Evolutionary conservation across 1,140 invertebrate genomes (phyloP), one percentile per base, ranked within the genome.

Genomic region (Tetramorium parvispinum): DNA sequence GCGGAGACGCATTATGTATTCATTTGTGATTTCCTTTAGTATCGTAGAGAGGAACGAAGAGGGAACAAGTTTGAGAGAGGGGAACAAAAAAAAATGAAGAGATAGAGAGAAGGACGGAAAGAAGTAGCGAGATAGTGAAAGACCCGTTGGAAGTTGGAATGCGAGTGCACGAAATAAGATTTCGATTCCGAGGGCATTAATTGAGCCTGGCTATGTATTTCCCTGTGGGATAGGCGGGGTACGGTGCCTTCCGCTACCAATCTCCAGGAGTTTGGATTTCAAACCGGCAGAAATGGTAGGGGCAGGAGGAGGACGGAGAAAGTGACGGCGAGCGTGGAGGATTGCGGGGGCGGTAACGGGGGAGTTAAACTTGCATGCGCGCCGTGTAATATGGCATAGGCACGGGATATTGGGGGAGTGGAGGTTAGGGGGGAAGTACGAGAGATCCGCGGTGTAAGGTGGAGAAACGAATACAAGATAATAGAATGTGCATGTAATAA

Each of bases 401-500:
- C 68, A 79, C 70, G 88, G 92, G 88, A 87, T 78, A 78, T 87
- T 16, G 79, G 68, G 18, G 63, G 68, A 24, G 68, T 21, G 53
- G 18, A 18, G 65, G 18, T 7, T 16, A 18, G 51, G 18, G 11
- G 27, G 66, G 51, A 49, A 70, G 78, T 88, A 89, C 76, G 88
- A 91, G 88, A 87, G 81, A 78, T 92, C 88, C 73, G 49, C 32
- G 57, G 78, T 78, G 68, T 57, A 76, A 77, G 71, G 51, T 40
- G 57, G 79, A 81, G 82, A 87, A 92, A 92, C 88, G 89, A 91
- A 91, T 91, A 87, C 86, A 76, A 89, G 88, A 92, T 94, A 94
- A 94, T 94, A 94, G 93, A 94, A 94, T 94, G 93, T 93, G 91
- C 92, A 93, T 92, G 92, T 93, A 94, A 94, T 94, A 93, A 94